Conservation (phyloP, 2,888 invertebrate genomes). For the Idaea dimidiata region DNA sequence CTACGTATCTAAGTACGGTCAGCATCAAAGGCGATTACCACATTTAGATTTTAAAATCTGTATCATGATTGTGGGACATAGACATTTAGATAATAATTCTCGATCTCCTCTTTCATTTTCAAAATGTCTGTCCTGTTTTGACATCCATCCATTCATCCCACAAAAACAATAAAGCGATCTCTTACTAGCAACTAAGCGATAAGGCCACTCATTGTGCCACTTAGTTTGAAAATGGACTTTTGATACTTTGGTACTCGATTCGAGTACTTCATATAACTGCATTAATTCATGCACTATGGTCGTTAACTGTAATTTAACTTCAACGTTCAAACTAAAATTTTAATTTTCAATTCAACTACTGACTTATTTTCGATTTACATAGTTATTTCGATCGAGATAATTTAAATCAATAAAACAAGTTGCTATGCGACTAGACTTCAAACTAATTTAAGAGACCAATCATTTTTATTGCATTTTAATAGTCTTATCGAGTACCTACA, state of each 20-base stretch:
- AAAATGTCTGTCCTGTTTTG: no score
- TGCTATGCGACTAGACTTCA: conserved; percentile 8
- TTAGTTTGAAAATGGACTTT: no score
- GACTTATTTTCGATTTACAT: background rate
- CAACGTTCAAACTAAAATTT: background rate
- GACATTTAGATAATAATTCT: no score
- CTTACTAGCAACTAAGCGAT: no score
- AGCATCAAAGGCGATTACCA: no score
- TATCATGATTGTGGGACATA: no score
- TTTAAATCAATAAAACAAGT: conserved; percentile 1
- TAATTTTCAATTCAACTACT: background rate
- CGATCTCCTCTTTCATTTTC: no score
- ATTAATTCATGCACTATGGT: background rate
- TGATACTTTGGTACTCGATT: no score
- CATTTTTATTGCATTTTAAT: conserved; percentile 51
- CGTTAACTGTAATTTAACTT: background rate
- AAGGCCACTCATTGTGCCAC: no score
- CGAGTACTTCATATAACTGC: background rate
- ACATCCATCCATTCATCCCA: no score
- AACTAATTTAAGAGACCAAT: conserved; percentile 38
- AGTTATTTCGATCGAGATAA: background rate
- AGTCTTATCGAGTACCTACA: conserved; percentile 34
- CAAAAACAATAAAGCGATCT: no score
- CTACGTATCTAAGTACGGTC: background rate
- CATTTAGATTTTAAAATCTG: no score